Evolutionary conservation across 2,888 invertebrate genomes (phyloP), one percentile per base, ranked within the genome.

Genomic region (Luffia ferchaultella): DNA sequence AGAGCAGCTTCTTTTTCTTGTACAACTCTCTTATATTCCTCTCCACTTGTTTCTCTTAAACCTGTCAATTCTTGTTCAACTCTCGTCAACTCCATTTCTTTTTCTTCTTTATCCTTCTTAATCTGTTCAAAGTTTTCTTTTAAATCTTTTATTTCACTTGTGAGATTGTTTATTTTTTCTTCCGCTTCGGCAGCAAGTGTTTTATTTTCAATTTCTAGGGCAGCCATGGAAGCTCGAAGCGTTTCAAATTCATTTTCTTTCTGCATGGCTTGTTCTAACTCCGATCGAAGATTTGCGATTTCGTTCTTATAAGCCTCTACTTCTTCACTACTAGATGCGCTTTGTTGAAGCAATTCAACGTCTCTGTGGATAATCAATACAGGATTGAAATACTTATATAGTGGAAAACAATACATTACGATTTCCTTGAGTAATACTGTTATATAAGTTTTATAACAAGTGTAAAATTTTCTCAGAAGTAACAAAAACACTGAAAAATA

Each of bases 201-300:
- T 60, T 72, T 74, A 50, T 82, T 75, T 63, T 82, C 80, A 57
- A 80, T 79, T 67, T 70, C 79, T 63, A 75, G 64, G 16, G 69
- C 73, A 63, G 76, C 79, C 70, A 76, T 75, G 5, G 68, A 71
- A 44, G 74, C 76, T 58, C 73, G 73, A 44, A 87, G 58, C 42
- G 78, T 73, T 59, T 76, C 73, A 58, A 85, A 62, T 58, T 73
- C 84, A 7, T 73, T 68, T 59, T 87, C 87, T 55, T 87, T 78
- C 58, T 87, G 87, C 57, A 87, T 85, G 1, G 88, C 72, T 47
- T 80, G 77, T 62, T 85, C 82, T 20, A 83, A 58, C 52, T 83
- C 82, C 30, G 60, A 60, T n/a, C 83, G 67, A 40, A 83, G 66
- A 54, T 68, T 73, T 16, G 69, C 55, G 61, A 83, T 64, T 66